Conservation (phyloP, 2,113 vertebrate genomes). For the Uria aalge region DNA sequence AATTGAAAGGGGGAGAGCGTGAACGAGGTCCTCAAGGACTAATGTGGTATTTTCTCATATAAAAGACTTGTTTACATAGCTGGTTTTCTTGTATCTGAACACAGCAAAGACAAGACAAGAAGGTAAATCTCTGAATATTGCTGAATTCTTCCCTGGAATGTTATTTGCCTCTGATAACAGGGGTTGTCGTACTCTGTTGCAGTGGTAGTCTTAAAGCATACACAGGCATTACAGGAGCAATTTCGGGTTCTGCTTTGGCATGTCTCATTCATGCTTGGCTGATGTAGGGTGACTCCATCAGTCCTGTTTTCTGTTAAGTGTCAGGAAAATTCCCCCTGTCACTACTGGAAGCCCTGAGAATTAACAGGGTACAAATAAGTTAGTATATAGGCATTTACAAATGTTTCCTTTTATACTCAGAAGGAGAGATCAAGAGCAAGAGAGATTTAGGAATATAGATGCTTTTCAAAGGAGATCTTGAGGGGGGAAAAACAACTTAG, state of each 20-base stretch:
- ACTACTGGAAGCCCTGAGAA: neutral
- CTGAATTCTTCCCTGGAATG: neutral
- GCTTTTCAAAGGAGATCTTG: neutral
- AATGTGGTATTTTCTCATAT: neutral
- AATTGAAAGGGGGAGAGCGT: neutral
- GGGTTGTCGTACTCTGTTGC: rapidly evolving
- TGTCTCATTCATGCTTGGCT: neutral
- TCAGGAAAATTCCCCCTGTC: neutral
- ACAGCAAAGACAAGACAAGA: neutral
- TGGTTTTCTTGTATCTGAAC: neutral
- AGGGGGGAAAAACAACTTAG: rapidly evolving
- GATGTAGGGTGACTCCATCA: neutral
- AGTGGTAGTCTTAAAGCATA: neutral
- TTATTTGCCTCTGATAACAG: neutral
- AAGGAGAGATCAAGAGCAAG: neutral
- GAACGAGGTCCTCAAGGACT: neutral
- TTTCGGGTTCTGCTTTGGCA: neutral
- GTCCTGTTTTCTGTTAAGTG: neutral
- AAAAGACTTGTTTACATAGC: neutral
- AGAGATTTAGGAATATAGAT: neutral
- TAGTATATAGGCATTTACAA: neutral
- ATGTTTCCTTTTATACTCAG: neutral
- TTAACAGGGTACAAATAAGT: neutral
- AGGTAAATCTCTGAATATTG: neutral
- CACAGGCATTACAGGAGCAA: neutral